Evolutionary conservation across 1,140 invertebrate genomes (phyloP).

Genomic region (Heliconius hewitsoni): DNA sequence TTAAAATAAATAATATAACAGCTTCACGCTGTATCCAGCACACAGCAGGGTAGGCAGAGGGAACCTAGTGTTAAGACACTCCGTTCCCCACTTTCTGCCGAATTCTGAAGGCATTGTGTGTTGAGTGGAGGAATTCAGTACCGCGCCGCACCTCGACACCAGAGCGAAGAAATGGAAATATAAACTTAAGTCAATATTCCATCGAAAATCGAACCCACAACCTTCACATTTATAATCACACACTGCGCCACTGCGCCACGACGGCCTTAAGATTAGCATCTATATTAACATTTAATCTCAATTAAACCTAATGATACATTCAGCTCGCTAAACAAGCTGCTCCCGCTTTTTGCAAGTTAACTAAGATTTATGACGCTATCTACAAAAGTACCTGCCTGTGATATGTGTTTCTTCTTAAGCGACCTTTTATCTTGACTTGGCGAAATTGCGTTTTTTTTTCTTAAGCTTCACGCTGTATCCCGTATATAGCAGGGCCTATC

Average conservation of each 20-base stretch:
- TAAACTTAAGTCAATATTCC: no score
- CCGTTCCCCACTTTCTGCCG: no score
- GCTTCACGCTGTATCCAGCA: no score
- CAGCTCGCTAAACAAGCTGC: conserved; percentile 20
- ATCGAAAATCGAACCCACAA: background rate
- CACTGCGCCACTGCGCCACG: no score
- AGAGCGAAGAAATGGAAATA: no score
- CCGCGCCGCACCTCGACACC: no score
- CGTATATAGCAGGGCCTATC: background rate
- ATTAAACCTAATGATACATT: conserved; percentile 34
- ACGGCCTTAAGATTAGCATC: background rate
- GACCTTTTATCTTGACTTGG: background rate
- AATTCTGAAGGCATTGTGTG: no score
- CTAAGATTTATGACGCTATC: conserved; percentile 27
- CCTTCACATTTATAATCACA: no score
- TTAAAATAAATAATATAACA: no score
- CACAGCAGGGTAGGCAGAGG: no score
- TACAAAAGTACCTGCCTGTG: conserved; percentile 1
- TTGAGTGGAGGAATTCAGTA: no score
- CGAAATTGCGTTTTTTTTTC: background rate
- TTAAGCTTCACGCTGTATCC: background rate
- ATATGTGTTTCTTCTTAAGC: conserved; percentile 17
- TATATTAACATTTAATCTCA: conserved; percentile 19
- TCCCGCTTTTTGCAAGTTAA: conserved; percentile 26
- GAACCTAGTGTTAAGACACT: no score